These are phyloP conservation scores for Sebastes ruberrimus DNA, from an alignment of 2,797 vertebrate species.

Conservation along the genomic window DNA sequence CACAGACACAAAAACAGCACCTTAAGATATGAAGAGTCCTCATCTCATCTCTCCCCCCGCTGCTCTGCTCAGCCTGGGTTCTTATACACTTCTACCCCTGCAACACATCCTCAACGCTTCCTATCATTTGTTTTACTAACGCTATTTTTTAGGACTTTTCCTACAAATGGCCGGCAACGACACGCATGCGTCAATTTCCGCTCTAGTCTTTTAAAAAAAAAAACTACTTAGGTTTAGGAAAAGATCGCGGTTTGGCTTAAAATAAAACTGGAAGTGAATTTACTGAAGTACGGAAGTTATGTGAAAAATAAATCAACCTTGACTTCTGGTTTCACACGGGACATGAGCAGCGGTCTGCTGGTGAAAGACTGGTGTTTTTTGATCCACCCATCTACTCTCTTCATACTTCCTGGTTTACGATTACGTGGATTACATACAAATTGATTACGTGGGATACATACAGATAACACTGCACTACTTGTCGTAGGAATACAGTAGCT, in stretches of 20 bases:
- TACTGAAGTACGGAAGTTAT: neutral
- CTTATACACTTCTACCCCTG: too few species aligned
- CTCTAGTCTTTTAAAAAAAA: neutral
- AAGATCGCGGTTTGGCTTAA: neutral
- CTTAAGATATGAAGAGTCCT: slow-evolving; percentile 62
- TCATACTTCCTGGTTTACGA: neutral
- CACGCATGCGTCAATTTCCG: neutral
- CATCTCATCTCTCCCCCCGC: neutral
- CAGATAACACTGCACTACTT: neutral
- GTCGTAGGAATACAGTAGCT: neutral
- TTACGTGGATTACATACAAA: too few species aligned
- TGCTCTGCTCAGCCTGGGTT: neutral
- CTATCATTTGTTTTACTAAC: too few species aligned
- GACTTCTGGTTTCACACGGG: neutral
- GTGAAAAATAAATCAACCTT: neutral
- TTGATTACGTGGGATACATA: too few species aligned
- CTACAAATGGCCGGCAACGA: too few species aligned
- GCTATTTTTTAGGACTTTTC: too few species aligned
- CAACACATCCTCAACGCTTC: too few species aligned
- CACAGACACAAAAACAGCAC: slow-evolving; percentile 57
- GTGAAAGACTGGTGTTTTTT: too few species aligned
- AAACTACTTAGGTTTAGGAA: neutral
- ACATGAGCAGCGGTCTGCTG: neutral
- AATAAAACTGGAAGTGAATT: neutral
- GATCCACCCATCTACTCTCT: neutral